phyloP scores from a whole-genome alignment of 2,888 invertebrate species.

The Microctonus aethiopoides region DNA sequence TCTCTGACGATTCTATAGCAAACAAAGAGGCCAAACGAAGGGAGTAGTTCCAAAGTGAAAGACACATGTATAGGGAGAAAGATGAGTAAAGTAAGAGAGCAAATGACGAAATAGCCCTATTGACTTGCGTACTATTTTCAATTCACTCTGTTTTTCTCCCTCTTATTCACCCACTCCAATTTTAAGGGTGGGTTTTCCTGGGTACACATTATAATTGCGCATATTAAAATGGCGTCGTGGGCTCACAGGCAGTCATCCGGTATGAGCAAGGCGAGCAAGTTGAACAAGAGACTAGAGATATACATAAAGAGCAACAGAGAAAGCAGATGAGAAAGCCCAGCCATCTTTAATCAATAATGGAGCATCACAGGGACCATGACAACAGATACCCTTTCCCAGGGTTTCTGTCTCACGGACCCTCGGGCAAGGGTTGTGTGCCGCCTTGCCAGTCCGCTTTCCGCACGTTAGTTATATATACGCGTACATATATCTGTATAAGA shows the following conservation, averaged over 20 bases:
- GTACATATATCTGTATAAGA: conserved; percentile 30
- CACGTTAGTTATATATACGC: conserved; percentile 23
- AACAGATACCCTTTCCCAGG: conserved; percentile 64
- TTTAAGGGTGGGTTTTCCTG: conserved; percentile 41
- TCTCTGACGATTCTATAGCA: conserved; percentile 54
- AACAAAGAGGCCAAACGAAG: conserved; percentile 55
- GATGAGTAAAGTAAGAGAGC: not conserved
- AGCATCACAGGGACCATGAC: conserved; percentile 67
- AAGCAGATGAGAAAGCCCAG: conserved; percentile 49
- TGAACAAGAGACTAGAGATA: conserved; percentile 40
- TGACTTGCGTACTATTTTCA: not conserved
- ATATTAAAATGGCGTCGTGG: conserved; percentile 66
- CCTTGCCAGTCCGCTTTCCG: conserved; percentile 43
- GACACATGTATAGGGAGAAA: conserved; percentile 17
- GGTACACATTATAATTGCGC: conserved; percentile 66
- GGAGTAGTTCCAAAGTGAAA: conserved; percentile 34
- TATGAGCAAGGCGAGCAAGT: conserved; percentile 37
- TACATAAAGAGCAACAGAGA: conserved; percentile 13
- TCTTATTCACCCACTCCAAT: conserved; percentile 28
- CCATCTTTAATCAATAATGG: conserved; percentile 68
- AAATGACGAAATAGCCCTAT: not conserved
- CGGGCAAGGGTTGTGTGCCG: conserved; percentile 59
- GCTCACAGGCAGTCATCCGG: conserved; percentile 42
- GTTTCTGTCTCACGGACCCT: conserved; percentile 57
- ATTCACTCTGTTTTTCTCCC: not conserved